phyloP scores from a whole-genome alignment of 2,113 vertebrate species.

The Austrofundulus limnaeus region DNA sequence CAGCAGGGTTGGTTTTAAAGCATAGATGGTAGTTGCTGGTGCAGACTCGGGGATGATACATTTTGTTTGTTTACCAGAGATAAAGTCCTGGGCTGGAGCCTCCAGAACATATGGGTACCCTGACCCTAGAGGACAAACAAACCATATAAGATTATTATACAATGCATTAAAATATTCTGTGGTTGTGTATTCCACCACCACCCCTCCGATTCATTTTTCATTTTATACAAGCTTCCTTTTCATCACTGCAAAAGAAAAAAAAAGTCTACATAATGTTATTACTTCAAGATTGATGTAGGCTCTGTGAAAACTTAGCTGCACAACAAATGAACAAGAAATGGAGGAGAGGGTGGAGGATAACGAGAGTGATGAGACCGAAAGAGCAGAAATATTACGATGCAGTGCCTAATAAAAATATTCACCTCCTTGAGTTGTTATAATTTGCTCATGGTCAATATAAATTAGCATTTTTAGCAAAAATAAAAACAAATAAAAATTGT shows the following conservation, averaged over 20 bases:
- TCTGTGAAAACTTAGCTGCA: conserved; percentile 41
- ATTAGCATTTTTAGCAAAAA: too few species aligned
- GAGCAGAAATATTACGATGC: neutral
- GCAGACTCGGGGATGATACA: conserved; percentile 15
- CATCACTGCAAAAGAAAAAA: conserved; percentile 1
- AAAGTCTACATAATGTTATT: conserved; percentile 31
- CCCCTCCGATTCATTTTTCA: conserved; percentile 17
- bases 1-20: too few species aligned
- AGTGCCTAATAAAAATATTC: too few species aligned
- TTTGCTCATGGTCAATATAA: too few species aligned
- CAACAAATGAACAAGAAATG: conserved; percentile 27
- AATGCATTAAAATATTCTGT: conserved; percentile 44
- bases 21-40: conserved; percentile 33
- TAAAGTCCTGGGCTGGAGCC: conserved; percentile 71
- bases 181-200: conserved; percentile 1
- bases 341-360: neutral
- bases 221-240: conserved; percentile 22
- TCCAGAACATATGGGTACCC: conserved; percentile 78
- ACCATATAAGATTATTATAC: conserved; percentile 71
- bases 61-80: conserved; percentile 71
- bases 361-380: conserved; percentile 1
- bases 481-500: too few species aligned
- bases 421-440: too few species aligned
- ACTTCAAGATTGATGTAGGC: conserved; percentile 58
- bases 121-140: conserved; percentile 77